These are phyloP conservation scores for Psittacula echo DNA, from an alignment of 2,797 vertebrate species.

Conservation along the genomic window DNA sequence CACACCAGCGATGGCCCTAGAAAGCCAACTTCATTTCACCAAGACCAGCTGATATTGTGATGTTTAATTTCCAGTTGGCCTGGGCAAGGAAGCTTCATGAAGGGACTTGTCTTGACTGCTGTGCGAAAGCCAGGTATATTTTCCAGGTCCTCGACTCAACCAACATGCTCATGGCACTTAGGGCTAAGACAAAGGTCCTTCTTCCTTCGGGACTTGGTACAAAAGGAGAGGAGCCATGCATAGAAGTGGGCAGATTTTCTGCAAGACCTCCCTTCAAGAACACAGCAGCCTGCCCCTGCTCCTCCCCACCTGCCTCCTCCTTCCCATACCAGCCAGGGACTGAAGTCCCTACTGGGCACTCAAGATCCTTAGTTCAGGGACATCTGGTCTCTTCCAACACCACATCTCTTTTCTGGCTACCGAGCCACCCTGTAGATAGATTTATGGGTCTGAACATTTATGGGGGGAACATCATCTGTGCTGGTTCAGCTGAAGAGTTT, in stretches of 20 bases:
- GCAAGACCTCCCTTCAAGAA: background rate
- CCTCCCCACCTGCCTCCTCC: background rate
- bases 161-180: background rate
- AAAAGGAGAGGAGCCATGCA: background rate
- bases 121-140: background rate
- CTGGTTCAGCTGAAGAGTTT: constrained; percentile 21
- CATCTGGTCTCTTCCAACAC: background rate
- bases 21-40: background rate
- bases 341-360: background rate
- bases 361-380: background rate
- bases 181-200: background rate
- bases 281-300: background rate
- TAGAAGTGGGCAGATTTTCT: background rate
- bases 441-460: background rate
- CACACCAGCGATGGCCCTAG: background rate
- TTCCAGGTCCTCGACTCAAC: background rate
- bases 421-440: background rate
- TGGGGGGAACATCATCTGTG: background rate
- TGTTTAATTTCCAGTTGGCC: background rate
- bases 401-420: background rate
- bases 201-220: background rate
- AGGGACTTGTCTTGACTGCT: background rate
- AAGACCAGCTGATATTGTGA: background rate
- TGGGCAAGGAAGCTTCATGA: background rate
- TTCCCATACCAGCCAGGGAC: background rate